phyloP scores from a whole-genome alignment of 2,888 invertebrate species.

The Andrena camellia region DNA sequence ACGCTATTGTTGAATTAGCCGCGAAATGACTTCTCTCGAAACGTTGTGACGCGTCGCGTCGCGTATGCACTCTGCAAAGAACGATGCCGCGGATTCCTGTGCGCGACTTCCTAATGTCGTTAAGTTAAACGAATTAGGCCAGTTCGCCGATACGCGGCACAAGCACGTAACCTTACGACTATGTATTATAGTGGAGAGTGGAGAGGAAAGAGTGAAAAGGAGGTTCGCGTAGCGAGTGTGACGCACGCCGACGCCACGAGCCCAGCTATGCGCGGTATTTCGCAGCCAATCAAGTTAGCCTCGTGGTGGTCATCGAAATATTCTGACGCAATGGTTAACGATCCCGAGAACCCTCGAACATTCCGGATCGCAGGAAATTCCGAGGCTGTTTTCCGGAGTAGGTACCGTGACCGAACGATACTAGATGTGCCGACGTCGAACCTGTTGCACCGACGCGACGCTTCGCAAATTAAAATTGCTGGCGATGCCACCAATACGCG shows the following conservation, averaged over 20 bases:
- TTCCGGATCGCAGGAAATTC: neutral
- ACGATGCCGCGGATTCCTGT: constrained; percentile 39
- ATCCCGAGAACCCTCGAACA: neutral
- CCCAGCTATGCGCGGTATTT: constrained; percentile 4
- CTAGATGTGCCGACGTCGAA: constrained; percentile 26
- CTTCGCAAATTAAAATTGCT: constrained; percentile 47
- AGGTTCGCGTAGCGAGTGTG: constrained; percentile 27
- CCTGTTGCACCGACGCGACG: constrained; percentile 59
- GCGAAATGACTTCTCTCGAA: neutral
- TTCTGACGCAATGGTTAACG: neutral
- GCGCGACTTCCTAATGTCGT: constrained; percentile 80
- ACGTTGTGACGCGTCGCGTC: neutral
- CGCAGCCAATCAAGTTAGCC: neutral
- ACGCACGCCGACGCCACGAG: constrained; percentile 22
- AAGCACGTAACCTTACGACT: constrained; percentile 62
- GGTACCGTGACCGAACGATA: neutral
- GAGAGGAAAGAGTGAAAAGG: constrained; percentile 7
- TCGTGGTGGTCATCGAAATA: neutral
- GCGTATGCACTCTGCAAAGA: neutral
- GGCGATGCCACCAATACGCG: constrained; percentile 8
- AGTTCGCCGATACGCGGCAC: constrained; percentile 59
- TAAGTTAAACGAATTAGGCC: constrained; percentile 81
- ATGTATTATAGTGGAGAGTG: neutral
- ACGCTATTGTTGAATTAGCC: neutral
- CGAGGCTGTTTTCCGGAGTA: neutral